A percentile compares a stretch with the other conserved stretches of the same genome.
phyloP scores from a whole-genome alignment of 2,797 vertebrate genomes.

The Glossophaga mutica region DNA sequence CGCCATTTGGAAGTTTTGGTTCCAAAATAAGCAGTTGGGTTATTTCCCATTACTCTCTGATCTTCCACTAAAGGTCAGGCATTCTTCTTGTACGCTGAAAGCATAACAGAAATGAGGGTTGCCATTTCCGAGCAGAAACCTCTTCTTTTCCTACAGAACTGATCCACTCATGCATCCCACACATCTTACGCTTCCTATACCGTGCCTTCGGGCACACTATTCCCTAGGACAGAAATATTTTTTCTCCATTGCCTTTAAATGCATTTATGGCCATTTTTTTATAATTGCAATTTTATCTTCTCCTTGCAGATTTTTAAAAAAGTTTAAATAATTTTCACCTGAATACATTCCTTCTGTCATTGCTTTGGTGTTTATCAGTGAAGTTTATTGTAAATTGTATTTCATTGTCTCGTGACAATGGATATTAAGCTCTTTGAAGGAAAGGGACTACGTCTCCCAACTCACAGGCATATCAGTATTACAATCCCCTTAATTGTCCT shows the following conservation, averaged over 20 bases:
- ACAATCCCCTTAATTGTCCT: neutral
- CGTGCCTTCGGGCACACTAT: neutral
- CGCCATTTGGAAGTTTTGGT: slow-evolving; percentile 46
- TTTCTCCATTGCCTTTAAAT: neutral
- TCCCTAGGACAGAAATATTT: neutral
- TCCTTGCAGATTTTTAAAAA: neutral
- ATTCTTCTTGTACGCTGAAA: neutral
- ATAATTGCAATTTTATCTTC: neutral
- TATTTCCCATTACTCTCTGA: neutral
- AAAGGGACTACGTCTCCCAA: neutral
- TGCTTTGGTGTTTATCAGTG: neutral
- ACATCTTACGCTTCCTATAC: neutral
- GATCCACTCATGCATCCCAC: neutral
- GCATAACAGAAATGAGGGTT: neutral
- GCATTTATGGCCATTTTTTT: neutral
- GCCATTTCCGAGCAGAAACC: neutral
- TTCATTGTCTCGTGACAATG: neutral
- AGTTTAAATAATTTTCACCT: neutral
- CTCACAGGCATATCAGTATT: neutral
- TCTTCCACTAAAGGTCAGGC: slow-evolving; percentile 5
- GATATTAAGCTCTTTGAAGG: neutral
- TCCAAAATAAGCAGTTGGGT: slow-evolving; percentile 43
- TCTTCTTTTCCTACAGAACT: neutral
- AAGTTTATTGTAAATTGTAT: neutral
- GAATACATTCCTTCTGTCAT: neutral